Percentiles rank a stretch among this genome's conserved stretches.
Conservation (phyloP, 2,113 vertebrate species). For the Trichomycterus rosablanca region DNA sequence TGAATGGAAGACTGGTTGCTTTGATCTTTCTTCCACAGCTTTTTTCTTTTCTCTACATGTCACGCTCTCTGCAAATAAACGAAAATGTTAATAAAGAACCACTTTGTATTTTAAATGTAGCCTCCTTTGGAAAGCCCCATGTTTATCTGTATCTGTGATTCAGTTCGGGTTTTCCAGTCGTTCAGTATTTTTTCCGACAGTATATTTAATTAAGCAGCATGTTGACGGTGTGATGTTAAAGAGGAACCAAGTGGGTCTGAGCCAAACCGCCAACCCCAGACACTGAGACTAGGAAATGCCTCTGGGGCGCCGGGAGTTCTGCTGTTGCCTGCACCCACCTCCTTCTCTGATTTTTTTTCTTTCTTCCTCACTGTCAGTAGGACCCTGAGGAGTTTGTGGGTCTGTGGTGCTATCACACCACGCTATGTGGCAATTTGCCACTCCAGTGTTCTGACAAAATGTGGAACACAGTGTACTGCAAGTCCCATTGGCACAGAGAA, state of each 20-base stretch:
- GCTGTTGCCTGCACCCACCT: background rate
- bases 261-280: constrained; percentile 21
- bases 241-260: background rate
- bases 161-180: constrained; percentile 2
- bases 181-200: background rate
- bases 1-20: constrained; percentile 44
- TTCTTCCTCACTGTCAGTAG: background rate
- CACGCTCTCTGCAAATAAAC: background rate
- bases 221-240: constrained; percentile 11
- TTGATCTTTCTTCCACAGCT: constrained; percentile 53
- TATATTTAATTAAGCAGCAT: constrained; percentile 25
- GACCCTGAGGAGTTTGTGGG: constrained; percentile 9
- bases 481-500: background rate
- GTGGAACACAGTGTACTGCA: background rate
- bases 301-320: constrained; percentile 17
- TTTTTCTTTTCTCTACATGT: constrained; percentile 2
- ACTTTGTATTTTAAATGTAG: constrained; percentile 4
- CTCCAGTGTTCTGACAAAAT: constrained; percentile 1
- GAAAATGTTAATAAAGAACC: constrained; percentile 7
- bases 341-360: background rate
- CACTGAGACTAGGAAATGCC: constrained; percentile 21
- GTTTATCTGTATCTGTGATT: background rate
- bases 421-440: background rate
- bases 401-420: background rate
- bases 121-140: constrained; percentile 8